These are phyloP conservation scores for Heliocidaris erythrogramma DNA, from an alignment of 35 echinoderm and acorn worm species.

Conservation along the genomic window DNA sequence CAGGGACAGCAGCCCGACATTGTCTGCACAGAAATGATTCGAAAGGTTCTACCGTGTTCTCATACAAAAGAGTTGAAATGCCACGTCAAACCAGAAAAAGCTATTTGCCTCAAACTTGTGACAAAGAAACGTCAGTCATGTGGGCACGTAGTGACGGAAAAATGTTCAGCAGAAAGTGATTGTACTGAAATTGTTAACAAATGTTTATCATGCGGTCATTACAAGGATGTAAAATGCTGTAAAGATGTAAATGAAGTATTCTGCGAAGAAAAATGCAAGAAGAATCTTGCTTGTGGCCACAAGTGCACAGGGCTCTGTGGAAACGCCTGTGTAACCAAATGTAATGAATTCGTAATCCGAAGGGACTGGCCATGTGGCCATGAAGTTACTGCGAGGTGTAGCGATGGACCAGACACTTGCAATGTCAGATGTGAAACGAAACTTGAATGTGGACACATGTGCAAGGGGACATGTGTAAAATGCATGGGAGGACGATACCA, in stretches of 20 bases:
- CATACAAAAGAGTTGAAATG: slow-evolving; percentile 1
- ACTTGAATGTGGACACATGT: slow-evolving; percentile 77
- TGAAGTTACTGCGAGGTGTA: slow-evolving; percentile 61
- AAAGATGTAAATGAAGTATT: background rate
- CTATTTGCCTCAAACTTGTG: background rate
- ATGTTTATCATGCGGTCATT: slow-evolving; percentile 52
- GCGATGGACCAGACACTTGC: slow-evolving; percentile 54
- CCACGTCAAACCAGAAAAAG: background rate
- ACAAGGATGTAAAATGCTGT: background rate
- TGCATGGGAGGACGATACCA: slow-evolving; percentile 1
- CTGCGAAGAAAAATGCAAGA: slow-evolving; percentile 37
- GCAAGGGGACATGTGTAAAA: slow-evolving; percentile 28
- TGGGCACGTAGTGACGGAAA: slow-evolving; percentile 20
- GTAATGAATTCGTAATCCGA: background rate
- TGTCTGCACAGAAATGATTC: slow-evolving; percentile 8
- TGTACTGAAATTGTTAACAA: background rate
- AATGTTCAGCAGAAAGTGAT: slow-evolving; percentile 49
- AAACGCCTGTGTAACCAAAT: background rate
- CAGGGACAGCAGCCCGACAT: background rate
- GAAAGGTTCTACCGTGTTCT: slow-evolving; percentile 20
- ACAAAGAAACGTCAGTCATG: slow-evolving; percentile 38
- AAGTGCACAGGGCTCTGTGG: slow-evolving; percentile 31
- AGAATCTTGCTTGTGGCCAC: slow-evolving; percentile 57
- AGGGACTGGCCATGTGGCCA: slow-evolving; percentile 76
- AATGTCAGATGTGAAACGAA: slow-evolving; percentile 46